phyloP scores from a whole-genome alignment of 1,140 invertebrate species.

The Phocides pigmalion region DNA sequence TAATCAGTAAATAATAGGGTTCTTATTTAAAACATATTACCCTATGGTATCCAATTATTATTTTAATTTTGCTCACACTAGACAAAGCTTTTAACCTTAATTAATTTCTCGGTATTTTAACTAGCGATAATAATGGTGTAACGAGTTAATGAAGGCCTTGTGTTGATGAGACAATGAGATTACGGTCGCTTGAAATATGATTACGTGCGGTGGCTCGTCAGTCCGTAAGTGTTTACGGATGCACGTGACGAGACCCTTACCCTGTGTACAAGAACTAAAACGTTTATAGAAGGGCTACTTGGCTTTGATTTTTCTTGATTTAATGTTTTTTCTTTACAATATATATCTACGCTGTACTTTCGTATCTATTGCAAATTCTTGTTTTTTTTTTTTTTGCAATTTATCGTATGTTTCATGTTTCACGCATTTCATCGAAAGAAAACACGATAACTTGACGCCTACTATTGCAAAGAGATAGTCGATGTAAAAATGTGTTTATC shows the following conservation, averaged over 20 bases:
- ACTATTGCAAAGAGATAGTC: no score
- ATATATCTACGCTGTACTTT: no score
- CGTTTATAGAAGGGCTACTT: neutral
- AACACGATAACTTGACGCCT: no score
- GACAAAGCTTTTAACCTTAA: neutral
- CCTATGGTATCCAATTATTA: neutral
- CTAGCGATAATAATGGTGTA: conserved; percentile 13
- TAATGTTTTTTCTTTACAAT: no score
- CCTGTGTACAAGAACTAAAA: neutral
- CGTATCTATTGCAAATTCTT: no score
- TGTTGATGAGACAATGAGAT: conserved; percentile 52
- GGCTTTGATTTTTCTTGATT: no score
- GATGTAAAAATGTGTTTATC: no score
- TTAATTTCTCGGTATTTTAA: conserved; percentile 26
- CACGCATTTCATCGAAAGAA: no score
- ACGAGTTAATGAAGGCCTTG: conserved; percentile 37
- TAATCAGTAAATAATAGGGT: no score
- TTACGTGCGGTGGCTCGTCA: conserved; percentile 47
- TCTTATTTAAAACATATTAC: no score
- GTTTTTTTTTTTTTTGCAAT: no score
- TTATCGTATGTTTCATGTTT: no score
- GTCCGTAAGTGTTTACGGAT: conserved; percentile 63
- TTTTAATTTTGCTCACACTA: neutral
- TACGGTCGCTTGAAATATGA: conserved; percentile 58
- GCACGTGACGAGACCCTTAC: conserved; percentile 51